Conservation (phyloP, 2,113 vertebrate genomes). For the Mastomys natalensis region DNA sequence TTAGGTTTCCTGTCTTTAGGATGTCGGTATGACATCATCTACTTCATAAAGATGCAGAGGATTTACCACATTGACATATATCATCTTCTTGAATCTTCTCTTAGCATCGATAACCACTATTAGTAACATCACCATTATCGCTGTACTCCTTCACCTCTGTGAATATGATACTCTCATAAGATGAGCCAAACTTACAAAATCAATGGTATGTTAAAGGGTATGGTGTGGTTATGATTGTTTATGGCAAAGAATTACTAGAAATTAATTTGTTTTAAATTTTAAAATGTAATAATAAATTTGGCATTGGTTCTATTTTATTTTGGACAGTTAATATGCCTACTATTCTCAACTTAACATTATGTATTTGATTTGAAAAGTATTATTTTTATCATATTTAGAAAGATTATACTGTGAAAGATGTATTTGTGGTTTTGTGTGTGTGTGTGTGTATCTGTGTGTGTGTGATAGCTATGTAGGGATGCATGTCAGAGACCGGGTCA, state of each 20-base stretch:
- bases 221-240: background rate
- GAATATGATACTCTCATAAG: background rate
- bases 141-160: background rate
- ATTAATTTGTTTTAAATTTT: constrained; percentile 10
- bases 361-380: background rate
- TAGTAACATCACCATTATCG: no score
- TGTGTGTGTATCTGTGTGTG: background rate
- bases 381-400: background rate
- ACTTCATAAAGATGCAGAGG: background rate
- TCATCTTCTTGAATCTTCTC: background rate
- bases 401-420: background rate
- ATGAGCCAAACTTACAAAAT: background rate
- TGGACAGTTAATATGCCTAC: background rate
- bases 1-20: background rate
- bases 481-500: background rate
- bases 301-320: background rate
- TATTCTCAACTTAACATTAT: constrained; percentile 1
- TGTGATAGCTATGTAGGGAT: background rate
- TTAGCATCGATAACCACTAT: background rate
- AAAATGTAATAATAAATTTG: background rate
- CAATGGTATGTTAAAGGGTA: background rate
- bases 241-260: background rate
- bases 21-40: background rate
- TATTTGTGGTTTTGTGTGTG: background rate
- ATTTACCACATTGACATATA: background rate